These are phyloP conservation scores for Myiozetetes cayanensis DNA, from an alignment of 2,113 vertebrate species.

Conservation along the genomic window DNA sequence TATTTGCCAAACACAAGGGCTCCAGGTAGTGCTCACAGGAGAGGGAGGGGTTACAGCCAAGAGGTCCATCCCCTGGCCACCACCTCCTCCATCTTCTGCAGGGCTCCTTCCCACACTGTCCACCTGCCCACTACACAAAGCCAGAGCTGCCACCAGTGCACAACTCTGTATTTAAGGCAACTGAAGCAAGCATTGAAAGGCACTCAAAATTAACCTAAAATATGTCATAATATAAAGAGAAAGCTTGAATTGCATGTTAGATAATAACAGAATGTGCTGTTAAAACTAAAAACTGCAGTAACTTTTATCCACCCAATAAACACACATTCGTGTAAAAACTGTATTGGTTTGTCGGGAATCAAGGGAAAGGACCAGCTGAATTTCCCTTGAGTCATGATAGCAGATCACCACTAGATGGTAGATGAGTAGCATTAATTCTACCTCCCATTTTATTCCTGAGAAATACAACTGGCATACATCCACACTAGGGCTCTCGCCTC, in stretches of 20 bases:
- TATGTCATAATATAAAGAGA: background rate
- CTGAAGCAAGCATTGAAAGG: background rate
- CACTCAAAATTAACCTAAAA: background rate
- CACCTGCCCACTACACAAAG: background rate
- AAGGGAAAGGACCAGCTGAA: background rate
- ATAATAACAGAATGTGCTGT: background rate
- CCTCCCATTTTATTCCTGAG: background rate
- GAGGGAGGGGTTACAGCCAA: background rate
- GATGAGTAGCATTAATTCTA: slow-evolving; percentile 4
- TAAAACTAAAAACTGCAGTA: slow-evolving; percentile 31
- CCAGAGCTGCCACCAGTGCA: background rate
- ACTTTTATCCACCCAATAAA: background rate
- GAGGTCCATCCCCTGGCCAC: background rate
- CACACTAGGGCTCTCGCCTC: background rate
- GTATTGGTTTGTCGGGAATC: background rate
- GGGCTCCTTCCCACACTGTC: background rate
- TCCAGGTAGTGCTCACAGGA: background rate
- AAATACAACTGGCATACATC: background rate
- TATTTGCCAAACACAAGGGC: background rate
- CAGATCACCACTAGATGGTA: slow-evolving; percentile 73
- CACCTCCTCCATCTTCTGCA: background rate
- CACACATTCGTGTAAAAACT: background rate
- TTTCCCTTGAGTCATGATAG: background rate
- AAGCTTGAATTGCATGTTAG: slow-evolving; percentile 21
- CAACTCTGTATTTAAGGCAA: background rate